Base-by-base conservation (phyloP, 2,797 vertebrate species). In the Limnodromus scolopaceus region DNA sequence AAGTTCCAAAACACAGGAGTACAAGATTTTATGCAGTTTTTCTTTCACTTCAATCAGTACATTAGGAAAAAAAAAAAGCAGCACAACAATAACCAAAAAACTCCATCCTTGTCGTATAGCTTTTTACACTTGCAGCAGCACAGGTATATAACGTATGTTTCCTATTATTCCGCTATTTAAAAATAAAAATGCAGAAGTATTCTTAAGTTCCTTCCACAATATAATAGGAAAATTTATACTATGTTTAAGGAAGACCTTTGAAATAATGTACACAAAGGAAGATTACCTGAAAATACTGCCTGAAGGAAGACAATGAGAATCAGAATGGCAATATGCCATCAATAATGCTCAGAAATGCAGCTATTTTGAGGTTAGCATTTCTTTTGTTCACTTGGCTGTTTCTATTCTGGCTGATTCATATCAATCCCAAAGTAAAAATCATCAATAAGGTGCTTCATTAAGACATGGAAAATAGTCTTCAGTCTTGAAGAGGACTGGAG, bases 401-500 rank as follows among this genome's bases (percentile, higher is more conserved):
- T 92, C 48, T 92, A 5, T 57, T 64, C 64, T 57, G 65, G 64
- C 14, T 57, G 96, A 90, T 48, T 72, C 41, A 0, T 27, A 54
- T 23, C 38, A 87, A 92, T 64, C 19, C 53, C 86, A 81, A 87
- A 72, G 45, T 45, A 30, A 76, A 92, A 63, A 70, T 97, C 93
- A 97, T 87, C 85, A 89, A 30, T 82, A 94, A 27, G 97, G 96
- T 60, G 97, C 97, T 76, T 98, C 98, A 69, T 98, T 82, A 80
- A 98, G 96, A n/a, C 98, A 97, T 1, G 98, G 98, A 93, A 99
- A 99, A 94, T 98, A 99, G 94, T 99, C 99, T 45, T 99, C 99
- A 45, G 99, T 99, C 94, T 96, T 98, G 96, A 99, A 99, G 87
- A 99, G 98, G 28, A 94, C 95, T 22, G 99, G 99, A 80, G 98